A percentile compares a stretch with the other conserved stretches of the same genome.
These are phyloP conservation scores for Hesperia comma DNA, from an alignment of 2,888 invertebrate genomes.

Conservation along the genomic window DNA sequence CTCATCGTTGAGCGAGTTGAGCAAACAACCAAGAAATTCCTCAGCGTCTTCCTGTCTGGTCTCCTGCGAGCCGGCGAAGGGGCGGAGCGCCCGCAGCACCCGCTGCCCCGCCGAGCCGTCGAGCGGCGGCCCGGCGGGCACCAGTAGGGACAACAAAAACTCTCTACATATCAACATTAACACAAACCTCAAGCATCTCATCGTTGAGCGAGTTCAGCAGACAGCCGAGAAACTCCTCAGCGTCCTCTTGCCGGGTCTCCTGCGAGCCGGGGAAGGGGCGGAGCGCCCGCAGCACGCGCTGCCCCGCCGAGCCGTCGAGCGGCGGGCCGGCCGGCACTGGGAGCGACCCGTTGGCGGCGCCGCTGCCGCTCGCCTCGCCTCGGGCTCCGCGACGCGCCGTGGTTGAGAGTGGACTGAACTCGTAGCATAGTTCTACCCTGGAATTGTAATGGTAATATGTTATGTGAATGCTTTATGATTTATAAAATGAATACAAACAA, in stretches of 20 bases:
- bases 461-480: neutral
- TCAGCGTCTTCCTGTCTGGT: conserved; percentile 99
- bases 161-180: no score
- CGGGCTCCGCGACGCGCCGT: conserved; percentile 64
- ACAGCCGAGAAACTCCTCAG: conserved; percentile 97
- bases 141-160: conserved; percentile 75
- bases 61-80: conserved; percentile 86
- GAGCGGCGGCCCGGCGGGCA: conserved; percentile 91
- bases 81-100: conserved; percentile 90
- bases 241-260: conserved; percentile 97
- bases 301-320: conserved; percentile 95
- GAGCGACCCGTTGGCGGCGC: conserved; percentile 68
- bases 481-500: no score
- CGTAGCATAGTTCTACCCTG: conserved; percentile 90
- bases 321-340: conserved; percentile 89
- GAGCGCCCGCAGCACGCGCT: conserved; percentile 91
- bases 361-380: conserved; percentile 64
- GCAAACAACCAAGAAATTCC: conserved; percentile 95
- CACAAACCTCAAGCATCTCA: conserved; percentile 94
- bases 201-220: conserved; percentile 97
- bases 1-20: conserved; percentile 98
- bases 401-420: conserved; percentile 87
- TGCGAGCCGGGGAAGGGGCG: conserved; percentile 86
- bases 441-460: conserved; percentile 37
- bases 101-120: conserved; percentile 95